phyloP scores from a whole-genome alignment of 1,140 invertebrate species.

The Drosophila littoralis region DNA sequence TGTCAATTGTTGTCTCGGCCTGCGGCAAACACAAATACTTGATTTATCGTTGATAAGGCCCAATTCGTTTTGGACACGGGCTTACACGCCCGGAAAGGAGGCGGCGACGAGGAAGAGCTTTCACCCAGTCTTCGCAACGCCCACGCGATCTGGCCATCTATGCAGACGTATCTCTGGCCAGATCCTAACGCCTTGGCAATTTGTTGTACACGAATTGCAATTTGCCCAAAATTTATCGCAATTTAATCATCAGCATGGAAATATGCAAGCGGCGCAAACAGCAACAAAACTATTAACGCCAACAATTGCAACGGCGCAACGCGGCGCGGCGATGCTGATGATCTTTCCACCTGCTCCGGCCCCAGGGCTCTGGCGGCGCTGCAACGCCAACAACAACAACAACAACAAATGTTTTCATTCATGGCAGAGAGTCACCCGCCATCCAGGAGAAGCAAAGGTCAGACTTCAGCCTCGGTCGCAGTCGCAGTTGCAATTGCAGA shows the following conservation, averaged over 20 bases:
- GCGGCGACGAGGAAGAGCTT: slow-evolving; percentile 39
- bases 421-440: slow-evolving; percentile 25
- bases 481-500: slow-evolving; percentile 1
- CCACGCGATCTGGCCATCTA: slow-evolving; percentile 50
- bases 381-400: slow-evolving; percentile 8
- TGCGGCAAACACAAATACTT: slow-evolving; percentile 45
- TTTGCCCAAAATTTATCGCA: slow-evolving; percentile 81
- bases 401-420: slow-evolving; percentile 66
- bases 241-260: slow-evolving; percentile 79
- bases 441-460: slow-evolving; percentile 59
- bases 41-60: slow-evolving; percentile 66
- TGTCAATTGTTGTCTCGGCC: slow-evolving; percentile 47
- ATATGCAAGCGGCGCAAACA: slow-evolving; percentile 58
- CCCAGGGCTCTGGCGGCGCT: slow-evolving; percentile 11
- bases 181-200: slow-evolving; percentile 69
- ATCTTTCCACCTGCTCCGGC: slow-evolving; percentile 70
- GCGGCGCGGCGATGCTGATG: slow-evolving; percentile 27
- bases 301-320: slow-evolving; percentile 50
- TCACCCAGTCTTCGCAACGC: slow-evolving; percentile 59
- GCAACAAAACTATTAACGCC: slow-evolving; percentile 79
- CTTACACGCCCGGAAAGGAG: neutral
- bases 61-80: slow-evolving; percentile 10
- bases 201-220: slow-evolving; percentile 80
- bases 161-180: slow-evolving; percentile 22
- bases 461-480: slow-evolving; percentile 8